A percentile compares a stretch with the other conserved stretches of the same genome.
phyloP scores from a whole-genome alignment of 2,797 vertebrate species.

The Psittacula derbiana region DNA sequence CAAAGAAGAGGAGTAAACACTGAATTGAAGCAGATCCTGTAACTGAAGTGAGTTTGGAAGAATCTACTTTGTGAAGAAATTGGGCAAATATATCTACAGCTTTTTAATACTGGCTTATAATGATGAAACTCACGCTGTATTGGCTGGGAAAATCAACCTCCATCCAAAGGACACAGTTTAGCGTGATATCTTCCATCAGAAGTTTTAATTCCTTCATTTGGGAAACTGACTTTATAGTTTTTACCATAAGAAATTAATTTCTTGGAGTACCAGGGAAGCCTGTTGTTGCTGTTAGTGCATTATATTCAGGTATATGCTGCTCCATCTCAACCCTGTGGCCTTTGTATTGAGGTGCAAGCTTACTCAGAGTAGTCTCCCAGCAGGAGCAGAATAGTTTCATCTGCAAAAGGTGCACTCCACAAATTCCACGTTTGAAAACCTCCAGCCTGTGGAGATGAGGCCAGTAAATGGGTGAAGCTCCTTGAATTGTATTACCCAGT shows the following conservation, averaged over 20 bases:
- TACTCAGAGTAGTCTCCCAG: background rate
- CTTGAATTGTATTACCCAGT: rapidly evolving
- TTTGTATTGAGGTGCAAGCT: background rate
- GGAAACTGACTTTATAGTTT: background rate
- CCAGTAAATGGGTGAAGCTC: background rate
- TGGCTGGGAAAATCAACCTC: background rate
- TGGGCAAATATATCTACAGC: background rate
- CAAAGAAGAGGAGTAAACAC: background rate
- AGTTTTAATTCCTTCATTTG: background rate
- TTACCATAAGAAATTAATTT: background rate
- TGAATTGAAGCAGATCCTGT: background rate
- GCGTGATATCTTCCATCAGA: background rate
- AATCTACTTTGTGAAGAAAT: background rate
- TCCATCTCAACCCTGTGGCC: background rate
- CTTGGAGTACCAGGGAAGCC: background rate
- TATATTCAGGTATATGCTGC: background rate
- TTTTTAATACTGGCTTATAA: background rate
- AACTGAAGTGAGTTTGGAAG: background rate
- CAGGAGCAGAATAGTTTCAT: background rate
- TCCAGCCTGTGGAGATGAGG: background rate
- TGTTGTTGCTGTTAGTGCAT: background rate
- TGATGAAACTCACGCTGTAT: background rate
- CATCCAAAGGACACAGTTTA: background rate
- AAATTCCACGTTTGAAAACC: background rate
- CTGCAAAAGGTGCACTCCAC: background rate